Conservation (phyloP, 2,888 invertebrate genomes). For the Melitaea athalia region DNA sequence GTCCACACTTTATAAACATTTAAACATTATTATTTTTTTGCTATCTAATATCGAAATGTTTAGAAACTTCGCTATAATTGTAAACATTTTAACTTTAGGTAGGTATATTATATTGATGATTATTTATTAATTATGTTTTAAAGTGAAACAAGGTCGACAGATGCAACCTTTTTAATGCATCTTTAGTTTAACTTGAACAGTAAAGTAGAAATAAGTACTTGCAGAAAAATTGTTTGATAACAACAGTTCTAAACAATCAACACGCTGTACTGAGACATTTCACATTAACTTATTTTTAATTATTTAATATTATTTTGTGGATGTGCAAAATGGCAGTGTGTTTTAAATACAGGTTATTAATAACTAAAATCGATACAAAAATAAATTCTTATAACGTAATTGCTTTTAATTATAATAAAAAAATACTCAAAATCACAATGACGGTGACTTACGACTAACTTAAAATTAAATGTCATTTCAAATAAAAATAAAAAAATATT, state of each 20-base stretch:
- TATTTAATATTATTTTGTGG: slow-evolving; percentile 36
- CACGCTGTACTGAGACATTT: not conserved
- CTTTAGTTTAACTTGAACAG: no score
- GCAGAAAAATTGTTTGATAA: no score
- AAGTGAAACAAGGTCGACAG: not conserved
- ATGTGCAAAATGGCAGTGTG: slow-evolving; percentile 70
- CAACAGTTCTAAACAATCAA: no score
- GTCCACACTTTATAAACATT: slow-evolving; percentile 41
- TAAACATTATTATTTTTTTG: slow-evolving; percentile 39
- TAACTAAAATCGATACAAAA: slow-evolving; percentile 70
- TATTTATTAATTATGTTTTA: not conserved
- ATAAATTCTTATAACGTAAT: slow-evolving; percentile 61
- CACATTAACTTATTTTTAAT: not conserved
- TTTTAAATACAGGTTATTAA: slow-evolving; percentile 43
- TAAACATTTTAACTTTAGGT: not conserved
- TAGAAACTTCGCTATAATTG: not conserved
- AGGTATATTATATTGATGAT: slow-evolving; percentile 1
- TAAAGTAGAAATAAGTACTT: no score
- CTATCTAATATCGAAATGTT: slow-evolving; percentile 42
- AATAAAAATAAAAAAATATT: slow-evolving; percentile 30
- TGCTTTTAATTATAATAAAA: slow-evolving; percentile 42
- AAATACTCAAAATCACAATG: slow-evolving; percentile 65
- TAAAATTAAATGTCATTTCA: slow-evolving; percentile 41
- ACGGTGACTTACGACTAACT: slow-evolving; percentile 63
- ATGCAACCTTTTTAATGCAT: no score